A percentile compares a stretch with the other conserved stretches of the same genome.
Evolutionary conservation across 2,888 invertebrate genomes (phyloP).

Genomic region (Imbricaverruca yamaguchii): DNA sequence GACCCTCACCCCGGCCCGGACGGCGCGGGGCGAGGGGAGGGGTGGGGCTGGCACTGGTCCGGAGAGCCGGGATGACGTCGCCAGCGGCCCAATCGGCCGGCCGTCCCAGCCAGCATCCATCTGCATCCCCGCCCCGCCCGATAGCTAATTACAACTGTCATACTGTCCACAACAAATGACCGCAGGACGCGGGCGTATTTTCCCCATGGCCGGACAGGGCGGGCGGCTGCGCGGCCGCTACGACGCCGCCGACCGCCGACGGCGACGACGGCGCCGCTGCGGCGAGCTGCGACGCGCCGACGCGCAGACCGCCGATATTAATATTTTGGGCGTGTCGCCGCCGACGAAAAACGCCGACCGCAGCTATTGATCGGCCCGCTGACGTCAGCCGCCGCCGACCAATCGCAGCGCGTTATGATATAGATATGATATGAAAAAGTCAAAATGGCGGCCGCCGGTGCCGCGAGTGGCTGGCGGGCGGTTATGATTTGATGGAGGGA

Average conservation of each 20-base stretch:
- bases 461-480: background rate
- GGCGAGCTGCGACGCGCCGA: background rate
- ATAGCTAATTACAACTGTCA: constrained; percentile 17
- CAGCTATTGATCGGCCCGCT: constrained; percentile 6
- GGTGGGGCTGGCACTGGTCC: background rate
- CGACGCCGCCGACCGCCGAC: background rate
- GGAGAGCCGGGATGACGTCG: background rate
- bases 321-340: constrained; percentile 21
- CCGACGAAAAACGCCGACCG: constrained; percentile 8
- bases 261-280: background rate
- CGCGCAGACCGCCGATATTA: constrained; percentile 4
- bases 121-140: background rate
- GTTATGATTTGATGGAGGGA: constrained; percentile 13
- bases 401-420: constrained; percentile 9
- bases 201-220: background rate
- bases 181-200: background rate
- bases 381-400: background rate
- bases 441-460: constrained; percentile 12
- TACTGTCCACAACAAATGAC: constrained; percentile 21
- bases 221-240: background rate
- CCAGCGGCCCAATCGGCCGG: background rate
- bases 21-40: background rate
- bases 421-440: constrained; percentile 20
- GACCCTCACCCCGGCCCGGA: no score
- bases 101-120: background rate